Conservation (phyloP, 2,113 vertebrate species). For the Pseudois nayaur region DNA sequence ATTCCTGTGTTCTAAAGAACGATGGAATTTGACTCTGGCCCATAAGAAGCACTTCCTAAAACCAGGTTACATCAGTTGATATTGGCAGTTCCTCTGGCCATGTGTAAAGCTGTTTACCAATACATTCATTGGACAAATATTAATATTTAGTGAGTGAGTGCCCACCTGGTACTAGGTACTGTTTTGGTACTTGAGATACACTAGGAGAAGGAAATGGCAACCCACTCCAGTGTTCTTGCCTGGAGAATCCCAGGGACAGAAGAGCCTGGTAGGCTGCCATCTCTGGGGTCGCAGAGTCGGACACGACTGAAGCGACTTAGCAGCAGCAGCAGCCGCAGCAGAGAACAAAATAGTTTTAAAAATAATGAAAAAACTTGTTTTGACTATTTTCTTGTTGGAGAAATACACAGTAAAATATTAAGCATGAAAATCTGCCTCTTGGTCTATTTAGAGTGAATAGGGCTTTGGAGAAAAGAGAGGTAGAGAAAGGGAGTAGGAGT, state of each 20-base stretch:
- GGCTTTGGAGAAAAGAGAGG: not conserved
- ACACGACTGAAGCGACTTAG: no score
- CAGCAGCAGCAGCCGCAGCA: no score
- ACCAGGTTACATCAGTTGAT: not conserved
- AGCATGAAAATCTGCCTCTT: not conserved
- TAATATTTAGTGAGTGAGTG: not conserved
- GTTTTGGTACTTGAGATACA: not conserved
- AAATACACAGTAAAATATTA: constrained; percentile 15
- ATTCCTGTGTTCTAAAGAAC: not conserved
- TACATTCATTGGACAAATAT: not conserved
- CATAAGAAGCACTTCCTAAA: not conserved
- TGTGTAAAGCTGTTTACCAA: not conserved
- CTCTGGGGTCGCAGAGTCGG: no score
- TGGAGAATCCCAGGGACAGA: no score
- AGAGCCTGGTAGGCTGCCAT: no score
- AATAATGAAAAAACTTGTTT: not conserved
- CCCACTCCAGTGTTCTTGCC: no score
- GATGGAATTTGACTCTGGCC: not conserved
- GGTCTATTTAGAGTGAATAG: not conserved
- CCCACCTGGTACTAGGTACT: not conserved
- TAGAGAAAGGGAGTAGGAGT: not conserved
- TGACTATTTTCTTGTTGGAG: not conserved
- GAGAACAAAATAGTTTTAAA: not conserved
- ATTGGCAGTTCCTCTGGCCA: not conserved
- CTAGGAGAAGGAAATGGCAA: not conserved